Percentiles rank a stretch among this genome's conserved stretches.
phyloP scores from a whole-genome alignment of 1,140 invertebrate genomes.

The Diachasmimorpha longicaudata region DNA sequence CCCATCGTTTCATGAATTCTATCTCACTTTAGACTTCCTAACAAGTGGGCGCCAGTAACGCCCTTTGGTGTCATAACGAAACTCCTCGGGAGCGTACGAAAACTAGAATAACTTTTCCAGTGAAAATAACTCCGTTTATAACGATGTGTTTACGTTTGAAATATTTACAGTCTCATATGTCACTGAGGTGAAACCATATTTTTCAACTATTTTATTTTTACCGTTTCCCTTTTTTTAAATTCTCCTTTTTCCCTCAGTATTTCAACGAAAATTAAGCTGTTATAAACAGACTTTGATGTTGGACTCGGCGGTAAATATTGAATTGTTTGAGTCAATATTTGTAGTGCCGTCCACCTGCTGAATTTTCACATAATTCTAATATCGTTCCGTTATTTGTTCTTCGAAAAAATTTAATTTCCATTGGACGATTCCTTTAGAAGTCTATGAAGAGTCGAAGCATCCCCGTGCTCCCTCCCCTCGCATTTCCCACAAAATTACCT shows the following conservation, averaged over 20 bases:
- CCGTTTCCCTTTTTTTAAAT: not conserved
- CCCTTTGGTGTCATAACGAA: slow-evolving; percentile 24
- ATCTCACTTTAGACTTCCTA: not conserved
- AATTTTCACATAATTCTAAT: no score
- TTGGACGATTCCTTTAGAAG: no score
- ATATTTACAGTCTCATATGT: slow-evolving; percentile 15
- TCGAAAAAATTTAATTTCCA: no score
- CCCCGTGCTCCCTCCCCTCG: no score
- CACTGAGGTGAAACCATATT: not conserved
- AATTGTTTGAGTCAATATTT: not conserved
- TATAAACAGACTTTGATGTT: not conserved
- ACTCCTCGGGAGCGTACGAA: not conserved
- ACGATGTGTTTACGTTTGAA: slow-evolving; percentile 10
- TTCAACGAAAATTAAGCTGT: not conserved
- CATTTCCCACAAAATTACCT: no score
- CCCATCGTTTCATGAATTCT: not conserved
- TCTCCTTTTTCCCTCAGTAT: not conserved
- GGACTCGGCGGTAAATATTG: not conserved
- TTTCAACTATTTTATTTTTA: not conserved
- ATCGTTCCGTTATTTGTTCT: no score
- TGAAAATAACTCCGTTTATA: slow-evolving; percentile 13
- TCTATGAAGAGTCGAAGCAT: no score
- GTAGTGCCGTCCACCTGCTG: no score
- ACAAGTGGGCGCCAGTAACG: slow-evolving; percentile 20
- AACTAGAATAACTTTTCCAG: not conserved